Evolutionary conservation across 1,140 invertebrate species (phyloP).

Genomic region (Pogonomyrmex barbatus): DNA sequence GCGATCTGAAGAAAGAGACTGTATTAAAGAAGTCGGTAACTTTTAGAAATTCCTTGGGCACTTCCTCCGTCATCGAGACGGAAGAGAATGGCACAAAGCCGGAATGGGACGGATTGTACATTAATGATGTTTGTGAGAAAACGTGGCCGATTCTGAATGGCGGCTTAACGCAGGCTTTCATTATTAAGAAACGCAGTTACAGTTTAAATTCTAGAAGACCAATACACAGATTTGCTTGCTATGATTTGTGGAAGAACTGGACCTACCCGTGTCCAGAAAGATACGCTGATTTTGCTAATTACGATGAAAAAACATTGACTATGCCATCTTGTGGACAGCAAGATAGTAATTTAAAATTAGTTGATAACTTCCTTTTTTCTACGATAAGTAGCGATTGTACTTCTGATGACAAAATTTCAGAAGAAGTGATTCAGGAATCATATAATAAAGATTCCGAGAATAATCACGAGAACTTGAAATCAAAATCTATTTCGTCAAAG

Average conservation of each 20-base stretch:
- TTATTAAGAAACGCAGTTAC: slow-evolving; percentile 48
- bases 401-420: neutral
- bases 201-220: slow-evolving; percentile 5
- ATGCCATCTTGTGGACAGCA: neutral
- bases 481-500: neutral
- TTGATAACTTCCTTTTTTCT: neutral
- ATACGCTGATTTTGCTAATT: neutral
- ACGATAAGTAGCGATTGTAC: slow-evolving; percentile 6
- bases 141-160: slow-evolving; percentile 17
- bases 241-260: slow-evolving; percentile 60
- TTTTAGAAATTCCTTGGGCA: slow-evolving; percentile 78
- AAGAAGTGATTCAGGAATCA: neutral
- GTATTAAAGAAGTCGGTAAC: slow-evolving; percentile 70
- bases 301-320: neutral
- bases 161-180: slow-evolving; percentile 65
- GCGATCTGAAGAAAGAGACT: slow-evolving; percentile 43
- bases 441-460: neutral
- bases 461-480: neutral
- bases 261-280: neutral
- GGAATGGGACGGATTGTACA: neutral
- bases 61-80: slow-evolving; percentile 69
- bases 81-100: slow-evolving; percentile 43
- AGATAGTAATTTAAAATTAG: neutral
- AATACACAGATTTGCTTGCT: neutral
- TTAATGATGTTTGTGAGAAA: slow-evolving; percentile 27